phyloP scores from a whole-genome alignment of 2,888 invertebrate species.

The Athalia cordata region DNA sequence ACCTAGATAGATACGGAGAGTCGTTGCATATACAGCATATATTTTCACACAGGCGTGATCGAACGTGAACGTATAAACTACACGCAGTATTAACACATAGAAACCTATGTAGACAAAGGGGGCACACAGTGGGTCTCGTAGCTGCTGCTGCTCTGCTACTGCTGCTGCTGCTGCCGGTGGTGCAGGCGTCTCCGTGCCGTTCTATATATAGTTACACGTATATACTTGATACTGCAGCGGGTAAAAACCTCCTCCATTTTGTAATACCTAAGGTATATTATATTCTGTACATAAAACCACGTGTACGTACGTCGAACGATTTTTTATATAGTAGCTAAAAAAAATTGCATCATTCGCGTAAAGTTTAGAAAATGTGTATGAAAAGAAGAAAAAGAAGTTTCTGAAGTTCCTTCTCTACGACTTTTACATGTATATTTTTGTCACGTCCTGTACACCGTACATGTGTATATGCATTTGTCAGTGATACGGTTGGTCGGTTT shows the following conservation, averaged over 20 bases:
- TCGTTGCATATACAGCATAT: not conserved
- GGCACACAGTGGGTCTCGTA: slow-evolving; percentile 7
- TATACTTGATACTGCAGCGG: not conserved
- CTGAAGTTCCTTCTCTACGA: no score
- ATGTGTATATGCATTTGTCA: no score
- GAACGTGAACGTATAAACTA: not conserved
- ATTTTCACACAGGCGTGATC: not conserved
- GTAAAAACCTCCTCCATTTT: not conserved
- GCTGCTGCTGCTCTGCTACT: not conserved
- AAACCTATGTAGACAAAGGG: slow-evolving; percentile 25
- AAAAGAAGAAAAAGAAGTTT: no score
- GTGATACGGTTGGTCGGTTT: no score
- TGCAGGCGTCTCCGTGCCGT: not conserved
- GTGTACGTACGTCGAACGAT: no score
- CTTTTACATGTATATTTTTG: no score
- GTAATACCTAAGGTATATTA: not conserved
- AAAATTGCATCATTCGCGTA: no score
- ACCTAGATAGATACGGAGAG: no score
- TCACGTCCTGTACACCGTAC: no score
- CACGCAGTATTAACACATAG: not conserved
- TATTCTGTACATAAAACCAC: no score
- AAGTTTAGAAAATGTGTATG: no score
- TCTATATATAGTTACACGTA: not conserved
- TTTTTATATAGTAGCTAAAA: no score
- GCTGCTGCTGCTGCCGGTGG: not conserved